These are phyloP conservation scores for Catocala sponsa DNA, from an alignment of 2,888 invertebrate species.

Conservation along the genomic window DNA sequence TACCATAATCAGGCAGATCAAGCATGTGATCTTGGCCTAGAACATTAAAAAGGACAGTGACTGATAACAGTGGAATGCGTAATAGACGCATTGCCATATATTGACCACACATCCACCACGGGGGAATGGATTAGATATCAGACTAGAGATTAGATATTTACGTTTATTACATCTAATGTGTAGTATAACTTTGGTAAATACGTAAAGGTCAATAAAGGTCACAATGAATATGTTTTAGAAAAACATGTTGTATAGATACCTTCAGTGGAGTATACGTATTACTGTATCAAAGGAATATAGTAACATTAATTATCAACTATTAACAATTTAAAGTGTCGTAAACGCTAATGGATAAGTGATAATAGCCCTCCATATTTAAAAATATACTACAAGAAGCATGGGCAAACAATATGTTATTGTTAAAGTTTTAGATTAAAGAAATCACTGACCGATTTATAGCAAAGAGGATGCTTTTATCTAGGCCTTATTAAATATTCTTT, in stretches of 20 bases:
- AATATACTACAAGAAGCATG: neutral
- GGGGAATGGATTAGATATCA: neutral
- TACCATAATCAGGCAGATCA: too few relatives aligned
- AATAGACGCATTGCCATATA: too few relatives aligned
- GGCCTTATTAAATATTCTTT: neutral
- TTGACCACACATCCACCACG: neutral
- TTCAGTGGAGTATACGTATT: neutral
- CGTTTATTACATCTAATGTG: neutral
- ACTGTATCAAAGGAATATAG: too few relatives aligned
- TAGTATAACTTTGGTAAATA: conserved; percentile 23
- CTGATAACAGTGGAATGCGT: too few relatives aligned
- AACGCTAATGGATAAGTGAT: neutral
- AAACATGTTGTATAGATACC: neutral
- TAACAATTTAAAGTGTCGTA: neutral
- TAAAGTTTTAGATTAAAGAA: neutral
- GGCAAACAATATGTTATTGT: conserved; percentile 2
- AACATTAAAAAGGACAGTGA: too few relatives aligned
- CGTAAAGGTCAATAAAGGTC: conserved; percentile 34
- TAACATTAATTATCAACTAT: neutral
- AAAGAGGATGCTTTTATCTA: neutral
- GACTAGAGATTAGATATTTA: neutral
- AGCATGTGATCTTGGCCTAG: too few relatives aligned
- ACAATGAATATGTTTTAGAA: neutral
- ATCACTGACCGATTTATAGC: conserved; percentile 9
- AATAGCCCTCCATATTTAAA: neutral